These are phyloP conservation scores for Zaprionus nigranus DNA, from an alignment of 1,140 invertebrate species.

Conservation along the genomic window DNA sequence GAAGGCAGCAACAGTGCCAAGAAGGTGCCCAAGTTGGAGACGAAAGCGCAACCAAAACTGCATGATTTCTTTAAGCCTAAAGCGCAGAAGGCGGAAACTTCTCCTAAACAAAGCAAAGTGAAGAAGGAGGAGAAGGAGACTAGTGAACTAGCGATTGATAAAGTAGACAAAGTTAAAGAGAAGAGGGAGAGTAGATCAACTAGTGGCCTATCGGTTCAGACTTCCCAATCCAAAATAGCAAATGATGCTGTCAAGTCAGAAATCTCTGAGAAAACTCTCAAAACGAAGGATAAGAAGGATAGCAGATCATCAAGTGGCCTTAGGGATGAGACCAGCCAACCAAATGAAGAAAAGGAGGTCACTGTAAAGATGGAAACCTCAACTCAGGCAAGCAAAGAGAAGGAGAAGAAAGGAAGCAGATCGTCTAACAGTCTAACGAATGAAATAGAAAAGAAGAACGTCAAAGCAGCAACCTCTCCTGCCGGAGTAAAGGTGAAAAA, in stretches of 20 bases:
- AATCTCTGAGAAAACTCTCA: background rate
- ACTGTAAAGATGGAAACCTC: no score
- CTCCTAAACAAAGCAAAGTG: background rate
- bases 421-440: no score
- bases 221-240: background rate
- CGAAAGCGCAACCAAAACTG: constrained; percentile 31
- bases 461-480: no score
- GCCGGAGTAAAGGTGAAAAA: background rate
- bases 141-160: no score
- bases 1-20: constrained; percentile 14
- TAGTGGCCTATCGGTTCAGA: constrained; percentile 24
- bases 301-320: constrained; percentile 50
- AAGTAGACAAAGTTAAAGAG: background rate
- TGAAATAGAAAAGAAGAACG: no score
- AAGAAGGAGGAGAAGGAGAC: background rate
- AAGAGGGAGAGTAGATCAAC: constrained; percentile 42
- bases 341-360: no score
- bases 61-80: constrained; percentile 55
- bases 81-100: background rate
- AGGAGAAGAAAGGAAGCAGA: no score
- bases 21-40: constrained; percentile 41
- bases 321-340: no score
- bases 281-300: background rate
- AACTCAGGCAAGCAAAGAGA: no score
- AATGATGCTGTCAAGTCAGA: background rate